A percentile compares a stretch with the other conserved stretches of the same genome.
Evolutionary conservation across 2,888 invertebrate genomes (phyloP).

Genomic region (Xestia ashworthii): DNA sequence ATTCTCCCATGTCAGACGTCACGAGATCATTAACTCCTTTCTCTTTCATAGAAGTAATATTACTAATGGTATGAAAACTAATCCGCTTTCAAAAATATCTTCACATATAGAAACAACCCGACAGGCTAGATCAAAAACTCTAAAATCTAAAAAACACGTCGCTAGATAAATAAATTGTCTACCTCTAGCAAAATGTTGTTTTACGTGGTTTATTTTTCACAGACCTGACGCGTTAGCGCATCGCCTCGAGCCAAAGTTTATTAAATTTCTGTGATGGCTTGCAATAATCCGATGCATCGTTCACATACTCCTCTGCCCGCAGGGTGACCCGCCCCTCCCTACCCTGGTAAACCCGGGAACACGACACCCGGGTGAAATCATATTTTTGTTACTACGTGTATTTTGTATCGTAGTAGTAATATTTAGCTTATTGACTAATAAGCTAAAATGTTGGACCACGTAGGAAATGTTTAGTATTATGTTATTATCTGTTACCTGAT

Average conservation of each 20-base stretch:
- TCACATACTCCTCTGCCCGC: constrained; percentile 10
- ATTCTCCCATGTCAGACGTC: no score
- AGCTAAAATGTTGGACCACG: not conserved
- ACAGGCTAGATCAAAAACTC: not conserved
- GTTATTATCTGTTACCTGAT: not conserved
- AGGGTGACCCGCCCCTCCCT: not conserved
- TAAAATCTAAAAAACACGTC: constrained; percentile 13
- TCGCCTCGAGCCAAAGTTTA: constrained; percentile 69
- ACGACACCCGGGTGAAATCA: constrained; percentile 14
- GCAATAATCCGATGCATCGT: constrained; percentile 69
- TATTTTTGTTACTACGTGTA: constrained; percentile 34
- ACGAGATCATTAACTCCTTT: no score
- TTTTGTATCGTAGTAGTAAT: constrained; percentile 12
- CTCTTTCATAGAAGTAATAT: not conserved
- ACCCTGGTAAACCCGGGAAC: constrained; percentile 7
- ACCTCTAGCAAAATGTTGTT: constrained; percentile 6
- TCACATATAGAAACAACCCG: not conserved
- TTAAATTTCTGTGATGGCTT: constrained; percentile 72
- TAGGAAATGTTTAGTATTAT: not conserved
- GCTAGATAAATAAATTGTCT: constrained; percentile 10
- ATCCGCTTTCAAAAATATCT: not conserved
- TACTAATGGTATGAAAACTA: not conserved
- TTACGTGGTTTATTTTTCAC: constrained; percentile 55
- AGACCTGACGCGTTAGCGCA: constrained; percentile 48
- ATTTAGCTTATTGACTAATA: constrained; percentile 11